Base-by-base conservation (phyloP, 2,113 vertebrate species). In the Platycercus adscitus region DNA sequence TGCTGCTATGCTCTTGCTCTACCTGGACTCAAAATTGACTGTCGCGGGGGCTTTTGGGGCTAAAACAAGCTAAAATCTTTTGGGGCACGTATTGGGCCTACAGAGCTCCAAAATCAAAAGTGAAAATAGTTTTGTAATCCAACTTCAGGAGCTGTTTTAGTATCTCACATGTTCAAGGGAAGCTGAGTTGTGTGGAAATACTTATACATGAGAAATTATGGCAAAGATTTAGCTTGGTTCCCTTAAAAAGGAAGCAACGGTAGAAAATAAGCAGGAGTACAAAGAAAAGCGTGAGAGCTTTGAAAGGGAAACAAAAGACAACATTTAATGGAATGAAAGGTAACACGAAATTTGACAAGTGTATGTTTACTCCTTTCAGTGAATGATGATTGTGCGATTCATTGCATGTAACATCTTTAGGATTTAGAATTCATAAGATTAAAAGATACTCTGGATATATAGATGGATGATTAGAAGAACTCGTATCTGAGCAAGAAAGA, bases 51-150 rank as follows among this genome's bases (percentile, higher is more conserved):
- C 5, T 4, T 60, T 73, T 66, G 13, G 24, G 13, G 3, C 46
- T 89, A 69, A 81, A 96, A 78, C 33, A 39, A 71, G 8, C 44
- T 72, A 41, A 90, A 82, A 53, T 82, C 52, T 65, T 18, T 88
- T 18, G 1, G 39, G 10, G 26, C 25, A 28, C 15, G 70, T 58
- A 56, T 14, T 58, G 4, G 39, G 20, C 50, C 64, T 78, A 46
- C 25, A 66, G 39, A 83, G 73, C 31, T 70, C 91, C 19, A 63
- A 90, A 81, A 66, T 53, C 8, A 60, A 44, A 89, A 87, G 8
- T 55, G 13, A 86, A 92, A 75, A 20, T 78, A 33, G 63, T 81
- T 61, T 77, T 81, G 24, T 24, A 81, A 31, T 86, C 8, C 7
- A 33, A 64, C 7, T 70, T 68, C 53, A 49, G 26, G 60, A 81